phyloP scores from a whole-genome alignment of 2,113 vertebrate genomes.

The Ceyx melanurus region DNA sequence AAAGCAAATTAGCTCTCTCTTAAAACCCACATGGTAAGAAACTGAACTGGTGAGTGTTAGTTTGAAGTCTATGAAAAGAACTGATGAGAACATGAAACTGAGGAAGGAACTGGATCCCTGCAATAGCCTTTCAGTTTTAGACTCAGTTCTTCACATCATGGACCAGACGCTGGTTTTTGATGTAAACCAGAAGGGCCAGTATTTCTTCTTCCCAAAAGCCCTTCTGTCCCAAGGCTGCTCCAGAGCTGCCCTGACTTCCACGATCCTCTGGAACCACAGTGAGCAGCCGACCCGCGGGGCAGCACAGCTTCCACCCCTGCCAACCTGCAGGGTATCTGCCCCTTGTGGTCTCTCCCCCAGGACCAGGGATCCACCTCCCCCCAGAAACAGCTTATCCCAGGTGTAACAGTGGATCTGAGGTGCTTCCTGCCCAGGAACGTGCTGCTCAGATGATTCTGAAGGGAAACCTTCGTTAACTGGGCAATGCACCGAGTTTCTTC shows the following conservation, averaged over 20 bases:
- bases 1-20: not conserved
- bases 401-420: rapidly evolving
- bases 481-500: rapidly evolving
- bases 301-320: not conserved
- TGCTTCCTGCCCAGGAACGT: not conserved
- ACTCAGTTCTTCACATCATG: not conserved
- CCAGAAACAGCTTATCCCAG: not conserved
- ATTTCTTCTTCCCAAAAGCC: not conserved
- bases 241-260: not conserved
- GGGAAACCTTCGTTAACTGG: not conserved
- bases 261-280: not conserved
- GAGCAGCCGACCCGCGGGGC: not conserved
- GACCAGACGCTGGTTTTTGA: not conserved
- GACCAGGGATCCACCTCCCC: rapidly evolving
- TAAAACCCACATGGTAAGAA: not conserved
- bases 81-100: not conserved
- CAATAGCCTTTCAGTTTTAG: rapidly evolving
- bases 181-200: not conserved
- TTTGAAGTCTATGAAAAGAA: not conserved
- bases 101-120: not conserved
- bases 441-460: not conserved
- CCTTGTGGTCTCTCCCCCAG: not conserved
- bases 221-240: not conserved
- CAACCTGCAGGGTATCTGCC: not conserved
- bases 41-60: not conserved